Evolutionary conservation across 2,113 vertebrate species (phyloP).

Genomic region (Spheniscus mendiculus): DNA sequence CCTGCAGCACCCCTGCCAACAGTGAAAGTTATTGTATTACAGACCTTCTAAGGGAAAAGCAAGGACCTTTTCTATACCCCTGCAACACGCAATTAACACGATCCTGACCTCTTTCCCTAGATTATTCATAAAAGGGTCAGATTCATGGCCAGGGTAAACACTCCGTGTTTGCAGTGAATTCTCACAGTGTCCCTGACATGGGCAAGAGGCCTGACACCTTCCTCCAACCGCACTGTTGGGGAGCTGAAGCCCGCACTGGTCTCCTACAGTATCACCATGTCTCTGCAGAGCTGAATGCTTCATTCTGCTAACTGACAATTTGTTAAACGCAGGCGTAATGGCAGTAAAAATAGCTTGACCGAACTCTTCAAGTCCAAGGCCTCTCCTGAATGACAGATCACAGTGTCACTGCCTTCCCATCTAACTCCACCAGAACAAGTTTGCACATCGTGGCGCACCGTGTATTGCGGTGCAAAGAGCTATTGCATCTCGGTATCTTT

Average conservation of each 20-base stretch:
- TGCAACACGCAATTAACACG: not conserved
- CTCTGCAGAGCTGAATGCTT: not conserved
- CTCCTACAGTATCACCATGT: not conserved
- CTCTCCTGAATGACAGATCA: not conserved
- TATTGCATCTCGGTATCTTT: rapidly evolving
- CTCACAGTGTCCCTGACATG: not conserved
- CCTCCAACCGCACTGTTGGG: not conserved
- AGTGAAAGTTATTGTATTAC: slow-evolving; percentile 34
- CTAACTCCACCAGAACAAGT: not conserved
- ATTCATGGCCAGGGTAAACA: not conserved
- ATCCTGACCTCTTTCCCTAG: not conserved
- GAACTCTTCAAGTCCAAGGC: not conserved
- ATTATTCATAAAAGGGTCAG: not conserved
- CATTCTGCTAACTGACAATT: not conserved
- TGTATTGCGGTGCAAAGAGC: rapidly evolving
- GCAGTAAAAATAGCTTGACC: not conserved
- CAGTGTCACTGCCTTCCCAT: not conserved
- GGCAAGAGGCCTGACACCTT: not conserved
- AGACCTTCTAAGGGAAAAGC: not conserved
- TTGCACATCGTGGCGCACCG: not conserved
- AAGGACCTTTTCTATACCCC: not conserved
- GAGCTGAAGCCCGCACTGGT: not conserved
- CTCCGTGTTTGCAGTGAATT: not conserved
- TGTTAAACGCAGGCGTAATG: not conserved
- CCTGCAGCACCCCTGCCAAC: slow-evolving; percentile 59